phyloP scores from a whole-genome alignment of 1,140 invertebrate species.

The Drosophila ficusphila region DNA sequence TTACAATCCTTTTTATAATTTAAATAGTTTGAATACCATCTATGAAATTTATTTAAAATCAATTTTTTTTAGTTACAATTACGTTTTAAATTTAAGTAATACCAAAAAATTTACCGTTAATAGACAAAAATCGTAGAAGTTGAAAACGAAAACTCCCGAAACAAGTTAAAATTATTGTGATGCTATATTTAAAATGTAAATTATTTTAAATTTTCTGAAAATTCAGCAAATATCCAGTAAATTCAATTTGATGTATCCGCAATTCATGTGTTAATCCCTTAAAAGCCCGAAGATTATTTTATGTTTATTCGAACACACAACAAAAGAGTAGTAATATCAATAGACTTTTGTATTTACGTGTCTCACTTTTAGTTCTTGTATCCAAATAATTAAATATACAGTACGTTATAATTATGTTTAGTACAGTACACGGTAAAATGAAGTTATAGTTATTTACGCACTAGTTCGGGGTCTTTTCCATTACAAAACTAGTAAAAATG shows the following conservation, averaged over 20 bases:
- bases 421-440: conserved; percentile 77
- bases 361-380: conserved; percentile 68
- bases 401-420: conserved; percentile 81
- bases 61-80: background rate
- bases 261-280: background rate
- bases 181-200: background rate
- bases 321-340: conserved; percentile 29
- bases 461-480: conserved; percentile 67
- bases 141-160: too few species aligned
- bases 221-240: background rate
- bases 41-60: too few species aligned
- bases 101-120: too few species aligned
- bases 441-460: conserved; percentile 72
- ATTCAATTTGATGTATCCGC: background rate
- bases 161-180: background rate
- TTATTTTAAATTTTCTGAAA: background rate
- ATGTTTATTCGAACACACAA: conserved; percentile 20
- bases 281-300: conserved; percentile 1
- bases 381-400: conserved; percentile 81
- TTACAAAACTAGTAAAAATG: conserved; percentile 82
- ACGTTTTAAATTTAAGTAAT: too few species aligned
- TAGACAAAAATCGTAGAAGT: too few species aligned
- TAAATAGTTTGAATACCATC: too few species aligned
- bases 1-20: background rate
- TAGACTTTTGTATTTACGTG: conserved; percentile 45